These are phyloP conservation scores for Rhingia rostrata DNA, from an alignment of 2,888 invertebrate genomes.

Conservation along the genomic window DNA sequence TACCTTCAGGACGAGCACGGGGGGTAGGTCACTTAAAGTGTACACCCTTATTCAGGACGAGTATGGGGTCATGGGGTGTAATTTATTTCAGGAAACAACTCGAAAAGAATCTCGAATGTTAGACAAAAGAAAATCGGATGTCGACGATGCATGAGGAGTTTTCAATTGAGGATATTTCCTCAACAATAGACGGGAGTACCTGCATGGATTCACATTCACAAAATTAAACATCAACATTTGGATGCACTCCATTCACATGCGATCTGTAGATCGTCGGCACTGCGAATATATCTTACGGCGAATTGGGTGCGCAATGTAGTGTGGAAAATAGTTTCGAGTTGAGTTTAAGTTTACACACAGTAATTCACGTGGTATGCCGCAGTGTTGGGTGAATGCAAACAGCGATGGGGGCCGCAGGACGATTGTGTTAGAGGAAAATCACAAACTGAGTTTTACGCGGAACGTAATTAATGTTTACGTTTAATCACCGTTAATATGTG, in stretches of 20 bases:
- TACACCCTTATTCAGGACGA: background rate
- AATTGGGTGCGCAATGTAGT: slow-evolving; percentile 11
- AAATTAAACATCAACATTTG: background rate
- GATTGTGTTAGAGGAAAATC: slow-evolving; percentile 13
- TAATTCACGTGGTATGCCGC: background rate
- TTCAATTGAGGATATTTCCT: slow-evolving; percentile 31
- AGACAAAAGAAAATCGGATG: slow-evolving; percentile 62
- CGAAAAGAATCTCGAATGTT: slow-evolving; percentile 61
- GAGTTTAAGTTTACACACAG: background rate
- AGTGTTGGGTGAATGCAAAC: slow-evolving; percentile 25
- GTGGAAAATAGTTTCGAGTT: slow-evolving; percentile 12
- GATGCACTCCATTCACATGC: background rate
- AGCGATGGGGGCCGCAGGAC: slow-evolving; percentile 9
- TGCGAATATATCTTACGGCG: slow-evolving; percentile 39
- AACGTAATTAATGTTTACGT: slow-evolving; percentile 43
- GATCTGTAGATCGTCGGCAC: background rate
- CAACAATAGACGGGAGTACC: slow-evolving; percentile 25
- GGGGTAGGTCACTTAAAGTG: slow-evolving; percentile 8
- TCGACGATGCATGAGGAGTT: slow-evolving; percentile 48
- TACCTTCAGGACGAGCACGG: background rate
- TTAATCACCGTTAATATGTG: slow-evolving; percentile 39
- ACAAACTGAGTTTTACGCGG: slow-evolving; percentile 14
- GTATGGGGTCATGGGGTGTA: slow-evolving; percentile 33
- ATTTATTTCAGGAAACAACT: slow-evolving; percentile 70
- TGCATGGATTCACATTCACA: background rate